phyloP scores from a whole-genome alignment of 2,113 vertebrate species.

The Muscicapa adusta region DNA sequence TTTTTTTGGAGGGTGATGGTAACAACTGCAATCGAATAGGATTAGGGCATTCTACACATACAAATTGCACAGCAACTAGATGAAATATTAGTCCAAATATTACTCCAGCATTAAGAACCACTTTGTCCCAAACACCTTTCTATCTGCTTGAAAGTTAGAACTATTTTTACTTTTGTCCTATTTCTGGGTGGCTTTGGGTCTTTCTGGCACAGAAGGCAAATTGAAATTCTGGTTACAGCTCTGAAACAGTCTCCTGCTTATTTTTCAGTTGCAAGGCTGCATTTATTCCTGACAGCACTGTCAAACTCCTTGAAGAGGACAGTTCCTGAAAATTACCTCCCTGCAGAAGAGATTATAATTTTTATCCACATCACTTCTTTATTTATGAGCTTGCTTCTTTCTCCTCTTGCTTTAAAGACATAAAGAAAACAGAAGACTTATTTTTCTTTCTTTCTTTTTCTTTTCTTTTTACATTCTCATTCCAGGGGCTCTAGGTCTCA shows the following conservation, averaged over 20 bases:
- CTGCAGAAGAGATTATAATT: neutral
- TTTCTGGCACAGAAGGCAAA: neutral
- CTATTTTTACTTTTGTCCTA: neutral
- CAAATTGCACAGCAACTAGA: neutral
- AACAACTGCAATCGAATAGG: neutral
- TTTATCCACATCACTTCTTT: neutral
- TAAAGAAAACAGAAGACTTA: neutral
- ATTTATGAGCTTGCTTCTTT: neutral
- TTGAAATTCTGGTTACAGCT: slow-evolving; percentile 35
- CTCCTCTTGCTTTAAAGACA: neutral
- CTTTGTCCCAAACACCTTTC: neutral
- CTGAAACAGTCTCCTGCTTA: neutral
- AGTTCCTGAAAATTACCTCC: neutral
- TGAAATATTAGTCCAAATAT: neutral
- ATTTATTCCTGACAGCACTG: neutral
- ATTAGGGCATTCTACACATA: neutral
- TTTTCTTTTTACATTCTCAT: neutral
- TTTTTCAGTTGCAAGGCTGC: neutral
- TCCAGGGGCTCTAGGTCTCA: neutral
- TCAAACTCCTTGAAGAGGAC: neutral
- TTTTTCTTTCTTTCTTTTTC: neutral
- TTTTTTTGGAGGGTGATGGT: neutral
- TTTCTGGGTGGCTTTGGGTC: neutral
- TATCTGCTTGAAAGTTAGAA: neutral
- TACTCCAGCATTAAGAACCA: neutral